Conservation (phyloP, 2,797 vertebrate genomes). For the Lophotriccus pileatus region DNA sequence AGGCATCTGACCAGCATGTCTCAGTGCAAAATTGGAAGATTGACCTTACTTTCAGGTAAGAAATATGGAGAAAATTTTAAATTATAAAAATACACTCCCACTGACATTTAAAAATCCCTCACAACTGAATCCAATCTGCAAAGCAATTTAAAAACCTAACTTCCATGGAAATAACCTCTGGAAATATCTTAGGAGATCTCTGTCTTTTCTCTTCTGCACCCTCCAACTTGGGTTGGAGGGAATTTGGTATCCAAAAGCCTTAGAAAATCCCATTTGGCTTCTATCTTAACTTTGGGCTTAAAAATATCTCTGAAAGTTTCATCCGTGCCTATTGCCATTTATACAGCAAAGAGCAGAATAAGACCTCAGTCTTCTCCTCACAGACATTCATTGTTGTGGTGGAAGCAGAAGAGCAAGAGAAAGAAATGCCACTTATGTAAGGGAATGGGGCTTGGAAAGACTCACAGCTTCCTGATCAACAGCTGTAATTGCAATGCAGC, state of each 20-base stretch:
- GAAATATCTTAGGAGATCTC: background rate
- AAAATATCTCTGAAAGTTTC: background rate
- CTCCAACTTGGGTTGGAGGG: background rate
- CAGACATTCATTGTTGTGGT: background rate
- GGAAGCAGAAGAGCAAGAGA: background rate
- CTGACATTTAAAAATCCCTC: background rate
- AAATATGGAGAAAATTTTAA: background rate
- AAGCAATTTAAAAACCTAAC: background rate
- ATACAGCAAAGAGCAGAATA: background rate
- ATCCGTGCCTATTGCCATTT: background rate
- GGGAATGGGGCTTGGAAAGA: background rate
- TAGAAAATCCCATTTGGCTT: background rate
- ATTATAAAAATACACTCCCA: background rate
- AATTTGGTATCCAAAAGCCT: background rate
- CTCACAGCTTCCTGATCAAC: background rate
- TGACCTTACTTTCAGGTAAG: background rate
- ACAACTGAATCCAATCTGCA: background rate
- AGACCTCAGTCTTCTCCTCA: background rate
- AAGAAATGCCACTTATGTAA: background rate
- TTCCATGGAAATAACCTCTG: background rate
- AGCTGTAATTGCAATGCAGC: background rate
- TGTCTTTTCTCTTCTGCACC: background rate
- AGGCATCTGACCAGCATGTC: background rate
- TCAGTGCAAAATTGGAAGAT: background rate
- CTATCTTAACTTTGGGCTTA: background rate